These are phyloP conservation scores for Agapornis roseicollis DNA, from an alignment of 2,113 vertebrate species.

Conservation along the genomic window DNA sequence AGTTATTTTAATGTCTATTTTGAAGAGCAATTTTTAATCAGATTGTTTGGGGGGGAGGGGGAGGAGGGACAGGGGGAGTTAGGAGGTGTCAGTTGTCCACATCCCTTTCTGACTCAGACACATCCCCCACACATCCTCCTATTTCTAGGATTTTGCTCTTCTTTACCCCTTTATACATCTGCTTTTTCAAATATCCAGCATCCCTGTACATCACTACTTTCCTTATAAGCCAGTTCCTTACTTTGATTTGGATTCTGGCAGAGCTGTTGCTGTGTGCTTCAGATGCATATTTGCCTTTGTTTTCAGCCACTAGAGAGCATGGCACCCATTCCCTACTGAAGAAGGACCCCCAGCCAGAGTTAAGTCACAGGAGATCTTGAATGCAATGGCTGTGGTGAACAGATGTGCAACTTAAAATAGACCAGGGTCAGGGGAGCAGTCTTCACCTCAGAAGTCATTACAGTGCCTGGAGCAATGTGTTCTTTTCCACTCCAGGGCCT, in stretches of 20 bases:
- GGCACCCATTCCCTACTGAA: not conserved
- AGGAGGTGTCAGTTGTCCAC: not conserved
- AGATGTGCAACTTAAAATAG: not conserved
- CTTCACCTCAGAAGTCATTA: not conserved
- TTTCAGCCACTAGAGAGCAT: not conserved
- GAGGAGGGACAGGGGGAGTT: too few species aligned
- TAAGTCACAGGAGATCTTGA: not conserved
- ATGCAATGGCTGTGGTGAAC: not conserved
- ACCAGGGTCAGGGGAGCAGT: not conserved
- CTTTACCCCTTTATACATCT: not conserved
- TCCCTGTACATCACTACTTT: not conserved
- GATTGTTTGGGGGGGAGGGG: not conserved
- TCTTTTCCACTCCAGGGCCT: not conserved
- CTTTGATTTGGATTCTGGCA: not conserved
- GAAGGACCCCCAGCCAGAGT: not conserved
- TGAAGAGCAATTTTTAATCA: not conserved
- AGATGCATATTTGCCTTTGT: not conserved
- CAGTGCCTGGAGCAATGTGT: rapidly evolving
- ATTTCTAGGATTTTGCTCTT: not conserved
- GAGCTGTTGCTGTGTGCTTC: not conserved
- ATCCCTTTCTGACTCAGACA: not conserved
- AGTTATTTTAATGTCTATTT: not conserved
- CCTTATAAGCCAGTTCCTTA: not conserved
- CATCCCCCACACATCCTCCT: not conserved
- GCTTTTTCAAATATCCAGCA: not conserved